Conservation (phyloP, 1,140 invertebrate species). For the Mesaphorura yosii region DNA sequence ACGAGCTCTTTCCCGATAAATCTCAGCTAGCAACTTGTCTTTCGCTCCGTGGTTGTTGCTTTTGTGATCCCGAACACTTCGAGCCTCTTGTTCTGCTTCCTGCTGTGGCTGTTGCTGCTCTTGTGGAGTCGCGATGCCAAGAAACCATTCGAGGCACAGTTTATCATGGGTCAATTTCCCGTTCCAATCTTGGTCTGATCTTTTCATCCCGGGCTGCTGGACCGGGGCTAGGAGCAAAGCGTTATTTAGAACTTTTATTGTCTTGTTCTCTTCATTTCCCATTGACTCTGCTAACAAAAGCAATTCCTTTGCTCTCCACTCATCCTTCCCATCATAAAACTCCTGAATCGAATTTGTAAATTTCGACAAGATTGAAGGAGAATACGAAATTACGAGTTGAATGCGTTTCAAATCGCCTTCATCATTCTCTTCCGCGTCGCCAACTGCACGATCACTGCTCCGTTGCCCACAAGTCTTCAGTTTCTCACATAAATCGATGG, state of each 20-base stretch:
- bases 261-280: too few species aligned
- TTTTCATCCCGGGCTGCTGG: background rate
- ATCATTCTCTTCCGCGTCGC: too few species aligned
- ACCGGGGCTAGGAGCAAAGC: background rate
- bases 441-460: too few species aligned
- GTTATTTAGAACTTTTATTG: background rate
- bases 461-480: too few species aligned
- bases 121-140: background rate
- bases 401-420: slow-evolving; percentile 12
- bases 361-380: slow-evolving; percentile 3
- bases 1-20: slow-evolving; percentile 6
- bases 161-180: too few species aligned
- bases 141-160: too few species aligned
- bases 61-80: too few species aligned
- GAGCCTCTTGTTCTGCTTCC: too few species aligned
- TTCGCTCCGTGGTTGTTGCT: background rate
- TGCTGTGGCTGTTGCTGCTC: background rate
- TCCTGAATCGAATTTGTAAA: slow-evolving; percentile 1
- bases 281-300: background rate
- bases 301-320: background rate
- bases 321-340: slow-evolving; percentile 1
- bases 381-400: slow-evolving; percentile 3
- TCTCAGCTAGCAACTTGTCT: background rate
- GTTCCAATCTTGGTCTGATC: background rate
- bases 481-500: slow-evolving; percentile 11